Base-by-base conservation (phyloP, 2,797 vertebrate species). In the Danio kyathit region DNA sequence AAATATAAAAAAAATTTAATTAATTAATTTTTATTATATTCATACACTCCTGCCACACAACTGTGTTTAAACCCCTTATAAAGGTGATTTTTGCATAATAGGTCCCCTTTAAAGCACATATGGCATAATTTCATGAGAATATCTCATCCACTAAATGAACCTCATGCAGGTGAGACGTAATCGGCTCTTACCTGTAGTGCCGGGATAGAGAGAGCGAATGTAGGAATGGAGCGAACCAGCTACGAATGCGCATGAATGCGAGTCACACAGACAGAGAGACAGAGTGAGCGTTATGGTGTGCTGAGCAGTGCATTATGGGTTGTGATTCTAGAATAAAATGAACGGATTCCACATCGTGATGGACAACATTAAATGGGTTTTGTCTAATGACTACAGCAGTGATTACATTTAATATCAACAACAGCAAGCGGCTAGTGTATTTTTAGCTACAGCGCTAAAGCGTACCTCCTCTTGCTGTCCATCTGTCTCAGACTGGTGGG, bases 401-500 rank as follows among this genome's bases (percentile, higher is more conserved):
- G 63, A 78, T 60, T 54, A 19, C 67, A 79, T 72, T 79, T 59
- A 83, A 11, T 60, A 84, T n/a, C 57, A 72, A 44, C 29, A 29
- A 29, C 61, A 65, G 82, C 74, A 82, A 80, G 74, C 79, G 8
- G 66, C 54, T 54, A 54, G 57, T 51, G 79, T 79, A 80, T 79
- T 81, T 84, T 78, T 80, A 80, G 59, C 29, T 38, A n/a, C 71
- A 66, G 52, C 70, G 73, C 13, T 73, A 70, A 81, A 76, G 74
- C 76, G 64, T 96, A 99, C 98, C 83, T 99, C 96, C 11, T 99
- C 96, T 38, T 90, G 96, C n/a, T 94, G 95, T 5, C 92, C 93
- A 17, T 98, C 97, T 1, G 91, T 67, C 57, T 93, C 92, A 16
- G 92, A 88, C 17, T 89, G 93, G 82, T 96, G 94, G 60, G 93